phyloP scores from a whole-genome alignment of 1,140 invertebrate genomes.

The Watersipora subatra region DNA sequence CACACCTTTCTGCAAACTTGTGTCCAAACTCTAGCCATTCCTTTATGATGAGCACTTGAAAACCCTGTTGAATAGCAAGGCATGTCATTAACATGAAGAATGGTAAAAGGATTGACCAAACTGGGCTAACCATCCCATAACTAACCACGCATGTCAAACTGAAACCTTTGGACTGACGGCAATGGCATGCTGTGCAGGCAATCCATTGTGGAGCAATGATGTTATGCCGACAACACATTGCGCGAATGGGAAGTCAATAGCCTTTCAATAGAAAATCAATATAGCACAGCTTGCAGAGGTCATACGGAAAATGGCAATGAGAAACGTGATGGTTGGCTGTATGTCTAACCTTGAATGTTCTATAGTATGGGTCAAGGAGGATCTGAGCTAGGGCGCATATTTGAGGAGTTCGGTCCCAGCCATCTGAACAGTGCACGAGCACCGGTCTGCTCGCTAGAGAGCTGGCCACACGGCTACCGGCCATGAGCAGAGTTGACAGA shows the following conservation, averaged over 20 bases:
- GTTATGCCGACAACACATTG: too few species aligned
- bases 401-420: slow-evolving; percentile 91
- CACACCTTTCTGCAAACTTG: slow-evolving; percentile 88
- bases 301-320: too few species aligned
- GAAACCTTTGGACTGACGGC: too few species aligned
- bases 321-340: too few species aligned
- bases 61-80: slow-evolving; percentile 54
- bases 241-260: too few species aligned
- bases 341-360: slow-evolving; percentile 67
- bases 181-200: too few species aligned
- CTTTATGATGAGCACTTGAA: slow-evolving; percentile 74
- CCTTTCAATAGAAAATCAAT: too few species aligned
- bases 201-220: too few species aligned
- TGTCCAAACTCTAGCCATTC: slow-evolving; percentile 95
- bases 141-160: too few species aligned
- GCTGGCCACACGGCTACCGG: slow-evolving; percentile 64
- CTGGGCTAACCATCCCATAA: too few species aligned
- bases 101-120: too few species aligned
- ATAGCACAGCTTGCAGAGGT: too few species aligned
- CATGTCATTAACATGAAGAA: not conserved
- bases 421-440: slow-evolving; percentile 88
- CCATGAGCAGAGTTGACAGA: slow-evolving; percentile 64
- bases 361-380: slow-evolving; percentile 81
- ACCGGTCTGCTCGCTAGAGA: slow-evolving; percentile 51
- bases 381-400: slow-evolving; percentile 78